Conservation (phyloP, 2,888 invertebrate species). For the Hydropsyche betteni region DNA sequence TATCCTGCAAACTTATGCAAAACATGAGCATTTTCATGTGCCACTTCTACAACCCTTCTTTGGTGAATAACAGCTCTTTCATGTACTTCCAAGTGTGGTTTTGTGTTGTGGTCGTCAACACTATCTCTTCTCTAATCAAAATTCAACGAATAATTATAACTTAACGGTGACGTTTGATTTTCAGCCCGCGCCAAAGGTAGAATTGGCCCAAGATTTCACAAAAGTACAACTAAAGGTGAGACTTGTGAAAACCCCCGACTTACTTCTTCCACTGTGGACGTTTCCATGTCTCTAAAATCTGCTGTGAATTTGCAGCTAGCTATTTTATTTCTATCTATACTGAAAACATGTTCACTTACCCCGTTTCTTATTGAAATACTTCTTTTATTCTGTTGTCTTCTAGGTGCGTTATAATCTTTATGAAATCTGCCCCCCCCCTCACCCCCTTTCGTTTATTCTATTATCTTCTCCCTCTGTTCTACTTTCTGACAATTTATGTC, state of each 20-base stretch:
- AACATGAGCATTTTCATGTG: background rate
- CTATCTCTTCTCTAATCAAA: background rate
- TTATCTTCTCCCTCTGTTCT: background rate
- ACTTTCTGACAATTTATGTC: slow-evolving; percentile 18
- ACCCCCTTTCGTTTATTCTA: slow-evolving; percentile 31
- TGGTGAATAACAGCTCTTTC: slow-evolving; percentile 41
- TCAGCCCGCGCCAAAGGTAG: slow-evolving; percentile 48
- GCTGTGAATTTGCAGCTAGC: background rate
- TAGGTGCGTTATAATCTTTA: slow-evolving; percentile 1
- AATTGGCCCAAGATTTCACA: slow-evolving; percentile 49
- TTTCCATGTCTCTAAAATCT: slow-evolving; percentile 11
- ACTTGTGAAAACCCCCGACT: slow-evolving; percentile 14
- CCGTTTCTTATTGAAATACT: background rate
- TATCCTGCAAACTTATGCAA: background rate
- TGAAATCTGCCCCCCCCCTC: slow-evolving; percentile 12
- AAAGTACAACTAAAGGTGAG: slow-evolving; percentile 51
- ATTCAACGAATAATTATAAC: background rate
- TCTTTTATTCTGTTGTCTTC: background rate
- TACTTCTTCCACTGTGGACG: slow-evolving; percentile 23
- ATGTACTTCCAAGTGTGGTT: slow-evolving; percentile 22
- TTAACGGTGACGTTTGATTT: slow-evolving; percentile 38
- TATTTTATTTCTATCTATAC: background rate
- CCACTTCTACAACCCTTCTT: slow-evolving; percentile 8
- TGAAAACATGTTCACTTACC: slow-evolving; percentile 4
- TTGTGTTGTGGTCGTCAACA: slow-evolving; percentile 27